Evolutionary conservation across 2,113 vertebrate species (phyloP), one percentile per base, ranked within the genome.

Genomic region (Rhodinocichla rosea): DNA sequence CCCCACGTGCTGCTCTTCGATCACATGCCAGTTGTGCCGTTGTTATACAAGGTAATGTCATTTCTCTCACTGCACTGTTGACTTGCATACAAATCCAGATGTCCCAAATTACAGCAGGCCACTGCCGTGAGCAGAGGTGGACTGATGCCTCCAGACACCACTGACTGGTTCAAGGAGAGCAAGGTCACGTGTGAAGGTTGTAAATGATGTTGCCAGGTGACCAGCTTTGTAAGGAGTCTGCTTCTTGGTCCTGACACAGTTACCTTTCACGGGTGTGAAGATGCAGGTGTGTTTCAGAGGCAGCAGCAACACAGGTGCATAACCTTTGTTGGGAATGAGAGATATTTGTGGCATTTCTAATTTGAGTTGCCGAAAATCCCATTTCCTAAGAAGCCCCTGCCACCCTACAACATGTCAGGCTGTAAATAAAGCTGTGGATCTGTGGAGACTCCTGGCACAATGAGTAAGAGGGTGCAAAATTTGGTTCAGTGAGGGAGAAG

Each of bases 1-100:
- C 99, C 99, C 11, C 99, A 98, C 0, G 98, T 99, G 82, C 98
- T 99, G 52, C 98, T 99, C 28, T 99, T 99, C 16, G 99, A 99
- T 96, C 99, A 99, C 77, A 97, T 98, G 95, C 98, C 99, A 10
- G 87, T 47, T 1, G 98, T 98, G 53, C 99, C 99, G 0, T 97
- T 99, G 9, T 80, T 99, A 0, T 99, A 98, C 96, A 99, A 99
- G 98, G 99, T 99, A 98, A 87, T 2, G 23, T 1, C 10, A 37
- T 9, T 49, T n/a, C 53, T 83, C 1, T 60, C 3, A 0, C 57
- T 32, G 33, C 1, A 0, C 5, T 14, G 8, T 64, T 40, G 56
- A 17, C 26, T 37, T 65, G 18, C 22, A 50, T 2, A 24, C 23
- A 45, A 50, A 52, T 53, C 21, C n/a, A 15, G 33, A 13, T 27